These are phyloP conservation scores for Sylvilagus floridanus DNA, from an alignment of 2,797 vertebrate species.

Conservation along the genomic window DNA sequence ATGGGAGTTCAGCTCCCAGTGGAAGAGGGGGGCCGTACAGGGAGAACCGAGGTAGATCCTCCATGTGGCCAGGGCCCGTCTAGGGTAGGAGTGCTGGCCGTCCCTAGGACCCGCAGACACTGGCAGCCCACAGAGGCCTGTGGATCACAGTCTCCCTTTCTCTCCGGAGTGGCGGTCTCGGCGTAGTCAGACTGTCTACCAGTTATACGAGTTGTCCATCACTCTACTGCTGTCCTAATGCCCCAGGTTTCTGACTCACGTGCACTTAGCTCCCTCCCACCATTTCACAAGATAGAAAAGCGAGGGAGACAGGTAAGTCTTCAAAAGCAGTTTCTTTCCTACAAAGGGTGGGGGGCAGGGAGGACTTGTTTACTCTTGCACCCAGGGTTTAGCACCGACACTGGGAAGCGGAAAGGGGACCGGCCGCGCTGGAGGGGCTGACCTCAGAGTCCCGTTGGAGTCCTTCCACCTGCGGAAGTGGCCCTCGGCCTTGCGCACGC, in stretches of 20 bases:
- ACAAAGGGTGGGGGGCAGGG: not conserved
- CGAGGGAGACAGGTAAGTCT: not conserved
- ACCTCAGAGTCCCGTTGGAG: constrained; percentile 92
- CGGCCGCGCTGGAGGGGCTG: constrained; percentile 47
- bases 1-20: constrained; percentile 1
- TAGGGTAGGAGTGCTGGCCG: not conserved
- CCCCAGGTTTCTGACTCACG: not conserved
- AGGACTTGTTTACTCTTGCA: not conserved
- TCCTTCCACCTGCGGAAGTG: constrained; percentile 92
- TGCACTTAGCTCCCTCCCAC: not conserved
- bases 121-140: not conserved
- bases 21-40: not conserved
- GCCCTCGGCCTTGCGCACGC: constrained; percentile 89
- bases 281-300: constrained; percentile 28
- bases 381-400: not conserved
- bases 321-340: constrained; percentile 9
- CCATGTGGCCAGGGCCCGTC: not conserved
- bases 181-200: not conserved
- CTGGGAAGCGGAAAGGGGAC: not conserved
- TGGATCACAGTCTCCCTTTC: not conserved
- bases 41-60: not conserved
- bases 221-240: not conserved
- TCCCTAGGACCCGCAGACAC: not conserved
- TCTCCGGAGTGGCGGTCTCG: too few relatives aligned
- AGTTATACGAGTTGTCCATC: not conserved